Base-by-base conservation (phyloP, 2,888 invertebrate species). In the Acrobasis repandana region DNA sequence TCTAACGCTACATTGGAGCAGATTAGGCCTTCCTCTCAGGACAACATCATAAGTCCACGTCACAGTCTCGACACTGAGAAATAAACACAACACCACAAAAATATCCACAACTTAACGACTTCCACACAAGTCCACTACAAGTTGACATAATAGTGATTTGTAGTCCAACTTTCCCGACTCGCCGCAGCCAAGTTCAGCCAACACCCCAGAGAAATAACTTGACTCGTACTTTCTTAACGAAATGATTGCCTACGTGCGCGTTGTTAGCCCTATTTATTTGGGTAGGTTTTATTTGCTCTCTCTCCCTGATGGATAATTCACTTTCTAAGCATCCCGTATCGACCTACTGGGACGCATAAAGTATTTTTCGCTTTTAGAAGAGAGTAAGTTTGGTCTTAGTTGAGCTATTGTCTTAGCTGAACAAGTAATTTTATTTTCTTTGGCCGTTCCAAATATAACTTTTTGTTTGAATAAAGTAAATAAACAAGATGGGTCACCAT, bases 211-310 rank as follows among this genome's bases (percentile, higher is more conserved):
- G 85, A 90, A 90, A 90, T 90, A 90, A 88, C 82, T 88, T 80
- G 70, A 74, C 83, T 81, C 80, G 81, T 85, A 88, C 82, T 89
- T 89, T 88, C 87, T 88, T 90, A 90, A 88, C 88, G 87, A 88
- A 90, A 91, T 90, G 89, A 91, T 90, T 90, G 89, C 88, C 86
- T 88, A 89, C 89, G 87, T 91, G 89, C 80, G 84, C 79, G 82
- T 88, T 87, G 88, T 90, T 88, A 88, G 87, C 77, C 77, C 83
- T 86, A 86, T 90, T 89, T 90, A 88, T 89, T 87, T 86, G 82
- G 84, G 79, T 77, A 82, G 83, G 83, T 84, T 89, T 87, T 90
- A 88, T 90, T 90, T 88, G 85, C 88, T 82, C 83, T 79, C 78
- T 73, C 76, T 86, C 88, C 86, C 88, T 67, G 65, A 83, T 78